These are phyloP conservation scores for Copidosoma aretas DNA, from an alignment of 2,888 invertebrate species.

Conservation along the genomic window DNA sequence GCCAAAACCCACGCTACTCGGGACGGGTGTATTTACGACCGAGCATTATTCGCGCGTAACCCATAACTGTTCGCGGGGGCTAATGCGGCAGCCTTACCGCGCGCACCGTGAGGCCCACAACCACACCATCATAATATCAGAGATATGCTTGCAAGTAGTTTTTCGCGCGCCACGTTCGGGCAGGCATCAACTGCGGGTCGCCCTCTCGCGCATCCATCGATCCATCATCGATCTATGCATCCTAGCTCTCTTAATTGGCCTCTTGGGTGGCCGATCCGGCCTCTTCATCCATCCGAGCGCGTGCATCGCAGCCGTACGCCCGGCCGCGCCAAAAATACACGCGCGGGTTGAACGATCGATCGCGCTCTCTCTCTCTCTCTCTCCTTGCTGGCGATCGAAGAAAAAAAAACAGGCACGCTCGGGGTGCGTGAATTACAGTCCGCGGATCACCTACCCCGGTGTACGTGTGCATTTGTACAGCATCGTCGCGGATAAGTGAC, in stretches of 20 bases:
- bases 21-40: no score
- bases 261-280: conserved; percentile 10
- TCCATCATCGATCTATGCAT: background rate
- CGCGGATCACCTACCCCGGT: no score
- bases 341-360: background rate
- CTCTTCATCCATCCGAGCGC: background rate
- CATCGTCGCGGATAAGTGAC: background rate
- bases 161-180: no score
- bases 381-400: background rate
- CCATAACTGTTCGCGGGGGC: no score
- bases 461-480: background rate
- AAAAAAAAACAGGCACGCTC: background rate
- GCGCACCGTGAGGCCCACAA: no score
- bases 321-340: conserved; percentile 1
- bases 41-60: no score
- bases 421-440: no score
- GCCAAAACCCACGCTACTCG: no score
- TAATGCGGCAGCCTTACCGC: no score
- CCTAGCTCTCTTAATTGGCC: conserved; percentile 10
- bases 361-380: background rate
- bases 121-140: no score
- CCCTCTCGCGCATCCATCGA: background rate
- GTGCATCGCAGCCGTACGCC: no score
- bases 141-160: no score
- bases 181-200: background rate